These are phyloP conservation scores for Drusus annulatus DNA, from an alignment of 1,140 invertebrate genomes.

Conservation along the genomic window DNA sequence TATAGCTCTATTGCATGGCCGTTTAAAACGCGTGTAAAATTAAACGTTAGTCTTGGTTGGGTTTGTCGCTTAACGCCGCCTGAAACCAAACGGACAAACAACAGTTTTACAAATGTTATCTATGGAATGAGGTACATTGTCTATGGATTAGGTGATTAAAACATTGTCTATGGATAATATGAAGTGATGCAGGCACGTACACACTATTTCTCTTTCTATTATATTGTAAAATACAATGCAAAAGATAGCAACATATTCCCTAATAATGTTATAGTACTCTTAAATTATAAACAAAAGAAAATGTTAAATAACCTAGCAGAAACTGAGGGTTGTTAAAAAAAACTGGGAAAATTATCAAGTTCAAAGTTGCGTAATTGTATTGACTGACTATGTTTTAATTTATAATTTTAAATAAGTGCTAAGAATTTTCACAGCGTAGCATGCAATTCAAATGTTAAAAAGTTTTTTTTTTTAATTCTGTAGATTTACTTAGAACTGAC, in stretches of 20 bases:
- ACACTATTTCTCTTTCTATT: background rate
- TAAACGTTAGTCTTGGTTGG: constrained; percentile 48
- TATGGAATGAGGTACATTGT: constrained; percentile 12
- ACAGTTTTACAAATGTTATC: constrained; percentile 19
- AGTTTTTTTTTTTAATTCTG: too few relatives aligned
- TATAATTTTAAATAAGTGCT: too few relatives aligned
- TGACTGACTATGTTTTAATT: too few relatives aligned
- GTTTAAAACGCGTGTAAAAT: constrained; percentile 32
- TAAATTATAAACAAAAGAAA: too few relatives aligned
- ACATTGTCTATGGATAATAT: background rate
- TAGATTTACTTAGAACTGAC: too few relatives aligned
- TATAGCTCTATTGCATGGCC: background rate
- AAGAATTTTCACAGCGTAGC: too few relatives aligned
- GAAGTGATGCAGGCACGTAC: too few relatives aligned
- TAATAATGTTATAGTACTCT: too few relatives aligned
- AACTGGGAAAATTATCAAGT: background rate
- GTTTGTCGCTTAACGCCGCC: constrained; percentile 54
- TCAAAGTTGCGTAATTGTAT: background rate
- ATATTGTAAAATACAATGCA: too few relatives aligned
- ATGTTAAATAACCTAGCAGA: too few relatives aligned
- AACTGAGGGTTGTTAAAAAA: background rate
- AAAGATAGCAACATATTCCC: too few relatives aligned
- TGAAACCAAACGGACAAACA: constrained; percentile 55
- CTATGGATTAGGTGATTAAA: constrained; percentile 1
- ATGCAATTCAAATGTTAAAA: too few relatives aligned